Conservation (phyloP, 2,888 invertebrate species). For the Gastracanthus pulcherrimus region DNA sequence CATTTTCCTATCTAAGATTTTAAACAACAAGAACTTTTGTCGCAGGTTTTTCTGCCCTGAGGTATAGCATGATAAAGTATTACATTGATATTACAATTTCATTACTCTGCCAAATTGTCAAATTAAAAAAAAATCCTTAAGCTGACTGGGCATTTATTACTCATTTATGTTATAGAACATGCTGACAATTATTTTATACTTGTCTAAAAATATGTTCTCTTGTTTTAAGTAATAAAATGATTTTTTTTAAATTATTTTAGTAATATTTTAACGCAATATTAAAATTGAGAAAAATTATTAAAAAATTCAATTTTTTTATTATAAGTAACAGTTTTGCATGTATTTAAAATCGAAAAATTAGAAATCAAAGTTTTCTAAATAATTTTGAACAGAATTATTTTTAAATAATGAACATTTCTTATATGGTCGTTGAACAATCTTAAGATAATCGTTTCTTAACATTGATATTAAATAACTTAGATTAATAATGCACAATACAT, state of each 20-base stretch:
- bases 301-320: too few species aligned
- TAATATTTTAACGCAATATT: too few species aligned
- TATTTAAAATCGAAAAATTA: too few species aligned
- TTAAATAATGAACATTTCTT: background rate
- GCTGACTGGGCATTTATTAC: background rate
- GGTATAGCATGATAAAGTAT: slow-evolving; percentile 48
- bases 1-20: slow-evolving; percentile 46
- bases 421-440: too few species aligned
- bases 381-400: too few species aligned
- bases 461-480: background rate
- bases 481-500: slow-evolving; percentile 2
- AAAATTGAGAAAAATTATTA: too few species aligned
- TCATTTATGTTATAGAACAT: background rate
- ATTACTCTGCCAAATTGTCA: background rate
- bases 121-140: slow-evolving; percentile 1
- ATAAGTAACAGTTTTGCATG: too few species aligned
- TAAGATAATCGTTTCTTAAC: background rate
- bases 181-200: background rate
- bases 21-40: slow-evolving; percentile 57
- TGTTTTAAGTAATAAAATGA: too few species aligned
- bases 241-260: too few species aligned
- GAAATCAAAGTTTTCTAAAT: too few species aligned
- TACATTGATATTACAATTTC: slow-evolving; percentile 16
- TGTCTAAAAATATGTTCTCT: too few species aligned
- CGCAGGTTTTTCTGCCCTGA: slow-evolving; percentile 33